Evolutionary conservation across 2,888 invertebrate genomes (phyloP).

Genomic region (Scaptomyza tumidula): DNA sequence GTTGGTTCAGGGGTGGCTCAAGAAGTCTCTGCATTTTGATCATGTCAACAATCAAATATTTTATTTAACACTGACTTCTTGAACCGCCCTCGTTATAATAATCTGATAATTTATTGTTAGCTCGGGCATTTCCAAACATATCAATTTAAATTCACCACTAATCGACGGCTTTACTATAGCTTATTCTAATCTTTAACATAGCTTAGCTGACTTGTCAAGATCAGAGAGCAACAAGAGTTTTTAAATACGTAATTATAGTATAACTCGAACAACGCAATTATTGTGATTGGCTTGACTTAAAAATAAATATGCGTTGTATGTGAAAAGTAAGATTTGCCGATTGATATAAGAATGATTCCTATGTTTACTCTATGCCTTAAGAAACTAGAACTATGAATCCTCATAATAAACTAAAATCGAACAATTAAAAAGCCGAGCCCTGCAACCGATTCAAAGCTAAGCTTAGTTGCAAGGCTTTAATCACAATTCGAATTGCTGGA

Average conservation of each 20-base stretch:
- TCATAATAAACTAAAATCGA: not conserved
- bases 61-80: not conserved
- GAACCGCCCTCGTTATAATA: slow-evolving; percentile 1
- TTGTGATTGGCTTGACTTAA: too few species aligned
- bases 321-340: not conserved
- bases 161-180: not conserved
- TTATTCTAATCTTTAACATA: not conserved
- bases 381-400: not conserved
- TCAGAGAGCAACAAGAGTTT: slow-evolving; percentile 4
- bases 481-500: slow-evolving; percentile 5
- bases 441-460: not conserved
- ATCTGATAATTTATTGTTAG: not conserved
- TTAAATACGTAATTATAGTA: slow-evolving; percentile 3
- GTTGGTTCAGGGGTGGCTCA: not conserved
- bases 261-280: not conserved
- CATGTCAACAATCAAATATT: not conserved
- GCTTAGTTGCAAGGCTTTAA: slow-evolving; percentile 1
- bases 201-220: not conserved
- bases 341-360: not conserved
- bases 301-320: not conserved
- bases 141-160: not conserved
- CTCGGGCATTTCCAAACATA: slow-evolving; percentile 10
- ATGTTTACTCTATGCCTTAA: too few species aligned
- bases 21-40: not conserved
- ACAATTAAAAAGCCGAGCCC: not conserved